Evolutionary conservation across 2,888 invertebrate species (phyloP).

Genomic region (Dichetophora obliterata): DNA sequence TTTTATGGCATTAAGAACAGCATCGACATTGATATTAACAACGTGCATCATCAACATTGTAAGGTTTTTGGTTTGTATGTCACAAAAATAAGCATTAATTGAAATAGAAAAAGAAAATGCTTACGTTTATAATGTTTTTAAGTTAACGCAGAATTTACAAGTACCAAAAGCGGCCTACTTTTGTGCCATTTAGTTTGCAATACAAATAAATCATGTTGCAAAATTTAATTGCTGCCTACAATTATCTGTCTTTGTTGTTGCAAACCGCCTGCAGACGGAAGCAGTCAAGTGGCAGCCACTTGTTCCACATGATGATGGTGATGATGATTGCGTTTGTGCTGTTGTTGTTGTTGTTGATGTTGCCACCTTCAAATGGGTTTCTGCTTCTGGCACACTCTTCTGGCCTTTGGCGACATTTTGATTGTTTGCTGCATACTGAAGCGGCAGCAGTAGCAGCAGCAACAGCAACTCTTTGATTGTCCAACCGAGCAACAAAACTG

Average conservation of each 20-base stretch:
- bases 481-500: conserved; percentile 54
- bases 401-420: background rate
- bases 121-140: too few species aligned
- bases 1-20: too few species aligned
- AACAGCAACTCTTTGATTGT: conserved; percentile 58
- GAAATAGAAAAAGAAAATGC: background rate
- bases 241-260: conserved; percentile 5
- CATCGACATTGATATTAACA: too few species aligned
- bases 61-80: background rate
- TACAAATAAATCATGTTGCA: conserved; percentile 27
- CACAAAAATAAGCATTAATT: background rate
- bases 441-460: conserved; percentile 39
- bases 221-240: conserved; percentile 25
- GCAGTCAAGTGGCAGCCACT: conserved; percentile 9
- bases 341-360: background rate
- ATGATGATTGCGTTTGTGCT: background rate
- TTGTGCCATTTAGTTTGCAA: background rate
- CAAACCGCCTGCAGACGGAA: background rate
- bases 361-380: background rate
- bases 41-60: too few species aligned
- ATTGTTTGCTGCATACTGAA: background rate
- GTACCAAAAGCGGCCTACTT: background rate
- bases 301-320: background rate
- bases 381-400: background rate
- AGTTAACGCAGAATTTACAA: background rate